Evolutionary conservation across 2,797 vertebrate genomes (phyloP), one percentile per base, ranked within the genome.

Genomic region (Poliocrania exsul): DNA sequence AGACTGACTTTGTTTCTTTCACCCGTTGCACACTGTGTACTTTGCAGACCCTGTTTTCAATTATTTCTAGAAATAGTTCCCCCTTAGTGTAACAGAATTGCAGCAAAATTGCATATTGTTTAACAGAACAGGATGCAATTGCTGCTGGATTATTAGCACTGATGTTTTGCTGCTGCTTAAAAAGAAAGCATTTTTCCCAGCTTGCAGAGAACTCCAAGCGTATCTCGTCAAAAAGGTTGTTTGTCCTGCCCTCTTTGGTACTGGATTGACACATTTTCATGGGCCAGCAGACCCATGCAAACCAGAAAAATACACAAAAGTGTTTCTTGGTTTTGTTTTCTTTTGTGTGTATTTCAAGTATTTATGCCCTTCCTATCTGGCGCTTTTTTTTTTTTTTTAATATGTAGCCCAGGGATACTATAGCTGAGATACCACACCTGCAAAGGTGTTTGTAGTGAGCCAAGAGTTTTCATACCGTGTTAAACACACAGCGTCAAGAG

Each of bases 391-490:
- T 8, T 42, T 23, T 9, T 1, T 16, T 51, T n/a, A n/a, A 11
- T n/a, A 4, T 40, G 2, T 42, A 49, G 18, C 9, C 9, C 13
- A 1, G 24, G 5, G 19, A 2, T 7, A 5, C 9, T 42, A 3
- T 20, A 19, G 51, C 2, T 0, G 49, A 40, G 21, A 8, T 54
- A 9, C 26, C 50, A 75, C 35, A 33, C 25, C 23, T 25, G 15
- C 11, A 60, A 28, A 66, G 11, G 11, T 35, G 6, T 46, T 58
- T 44, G 28, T 29, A 50, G 33, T 37, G 37, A 64, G 12, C 23
- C 20, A 23, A 1, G 11, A 40, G 19, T 84, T 60, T 16, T n/a
- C 16, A 5, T 47, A 16, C 23, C 1, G 0, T 28, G 28, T 58
- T 35, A 72, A 72, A 62, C 26, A 12, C 33, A 26, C 16, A 16